phyloP scores from a whole-genome alignment of 2,113 vertebrate species.

The Leucosticte australis region DNA sequence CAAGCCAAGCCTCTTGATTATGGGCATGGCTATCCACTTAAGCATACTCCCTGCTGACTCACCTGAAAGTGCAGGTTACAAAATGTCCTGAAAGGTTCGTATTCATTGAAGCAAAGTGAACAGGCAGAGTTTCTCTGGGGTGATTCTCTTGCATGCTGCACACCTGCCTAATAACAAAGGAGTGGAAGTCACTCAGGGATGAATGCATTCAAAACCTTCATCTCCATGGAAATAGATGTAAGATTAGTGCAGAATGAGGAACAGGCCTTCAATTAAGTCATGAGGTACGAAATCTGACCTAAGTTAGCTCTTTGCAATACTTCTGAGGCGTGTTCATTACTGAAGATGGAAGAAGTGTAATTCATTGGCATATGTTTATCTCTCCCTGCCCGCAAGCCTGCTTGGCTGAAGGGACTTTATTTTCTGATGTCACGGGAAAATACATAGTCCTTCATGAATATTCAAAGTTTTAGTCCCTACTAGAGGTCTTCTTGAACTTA shows the following conservation, averaged over 20 bases:
- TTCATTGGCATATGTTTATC: neutral
- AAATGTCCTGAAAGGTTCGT: neutral
- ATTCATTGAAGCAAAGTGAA: neutral
- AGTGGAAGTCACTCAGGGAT: constrained; percentile 1
- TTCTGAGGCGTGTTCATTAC: neutral
- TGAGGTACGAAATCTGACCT: neutral
- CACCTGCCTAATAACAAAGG: constrained; percentile 18
- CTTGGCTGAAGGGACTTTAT: neutral
- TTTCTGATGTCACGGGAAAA: neutral
- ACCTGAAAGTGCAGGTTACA: constrained; percentile 14
- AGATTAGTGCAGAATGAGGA: neutral
- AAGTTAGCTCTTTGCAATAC: neutral
- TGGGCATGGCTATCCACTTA: neutral
- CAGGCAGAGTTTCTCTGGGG: neutral
- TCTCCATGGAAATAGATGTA: neutral
- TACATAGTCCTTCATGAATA: neutral
- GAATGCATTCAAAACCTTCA: neutral
- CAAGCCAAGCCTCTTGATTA: constrained; percentile 14
- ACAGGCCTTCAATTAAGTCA: constrained; percentile 5
- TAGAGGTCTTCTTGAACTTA: neutral
- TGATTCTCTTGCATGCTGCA: neutral
- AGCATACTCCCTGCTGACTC: constrained; percentile 57
- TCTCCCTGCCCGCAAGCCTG: neutral
- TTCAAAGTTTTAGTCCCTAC: neutral
- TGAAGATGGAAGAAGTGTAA: neutral